phyloP scores from a whole-genome alignment of 64 coral and sea anemone species.

The Astreopora myriophthalma region DNA sequence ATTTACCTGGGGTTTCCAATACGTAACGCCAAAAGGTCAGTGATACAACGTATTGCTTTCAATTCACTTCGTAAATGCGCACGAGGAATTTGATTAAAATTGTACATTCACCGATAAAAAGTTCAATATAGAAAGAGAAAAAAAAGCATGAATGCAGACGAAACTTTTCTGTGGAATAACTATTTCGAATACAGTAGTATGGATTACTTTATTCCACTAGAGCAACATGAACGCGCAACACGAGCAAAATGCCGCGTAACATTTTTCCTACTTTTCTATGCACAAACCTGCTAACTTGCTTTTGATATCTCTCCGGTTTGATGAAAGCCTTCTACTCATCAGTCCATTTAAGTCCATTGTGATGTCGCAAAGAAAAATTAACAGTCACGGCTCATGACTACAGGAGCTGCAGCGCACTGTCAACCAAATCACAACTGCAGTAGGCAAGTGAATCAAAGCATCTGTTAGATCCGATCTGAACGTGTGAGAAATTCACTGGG shows the following conservation, averaged over 20 bases:
- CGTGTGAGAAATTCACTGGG: neutral
- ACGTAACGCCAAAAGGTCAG: neutral
- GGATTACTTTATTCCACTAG: neutral
- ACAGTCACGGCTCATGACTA: neutral
- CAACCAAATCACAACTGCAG: neutral
- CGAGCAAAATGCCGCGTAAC: neutral
- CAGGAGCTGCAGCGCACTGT: neutral
- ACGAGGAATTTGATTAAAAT: neutral
- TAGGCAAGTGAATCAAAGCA: neutral
- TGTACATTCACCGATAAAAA: neutral
- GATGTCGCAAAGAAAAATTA: neutral
- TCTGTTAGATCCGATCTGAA: neutral
- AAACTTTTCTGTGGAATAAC: neutral
- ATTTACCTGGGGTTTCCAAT: neutral
- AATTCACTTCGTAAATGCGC: neutral
- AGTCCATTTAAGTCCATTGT: neutral
- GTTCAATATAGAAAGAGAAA: too few species aligned
- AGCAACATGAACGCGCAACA: neutral
- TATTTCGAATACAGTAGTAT: neutral
- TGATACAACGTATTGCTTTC: neutral
- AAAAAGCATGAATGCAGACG: neutral
- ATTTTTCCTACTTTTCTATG: too few species aligned
- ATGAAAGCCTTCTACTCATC: slow-evolving; percentile 8
- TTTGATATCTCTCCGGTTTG: slow-evolving; percentile 18
- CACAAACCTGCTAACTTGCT: slow-evolving; percentile 46